phyloP scores from a whole-genome alignment of 2,888 invertebrate species.

The Heliconius hortense region DNA sequence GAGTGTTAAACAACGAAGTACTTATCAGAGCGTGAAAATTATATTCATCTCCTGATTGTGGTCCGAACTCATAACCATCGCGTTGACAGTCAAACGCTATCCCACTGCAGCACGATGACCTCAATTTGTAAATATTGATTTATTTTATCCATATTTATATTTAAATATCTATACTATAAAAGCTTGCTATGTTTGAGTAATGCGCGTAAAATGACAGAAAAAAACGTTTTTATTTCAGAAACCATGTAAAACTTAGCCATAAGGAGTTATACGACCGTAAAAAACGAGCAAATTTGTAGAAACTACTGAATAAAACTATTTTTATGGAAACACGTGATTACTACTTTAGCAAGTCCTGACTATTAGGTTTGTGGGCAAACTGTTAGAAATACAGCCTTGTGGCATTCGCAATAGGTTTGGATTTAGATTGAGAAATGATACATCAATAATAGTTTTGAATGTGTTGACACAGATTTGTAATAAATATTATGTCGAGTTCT shows the following conservation, averaged over 20 bases:
- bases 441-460: slow-evolving; percentile 24
- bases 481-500: slow-evolving; percentile 18
- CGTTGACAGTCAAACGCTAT: no score
- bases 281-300: slow-evolving; percentile 45
- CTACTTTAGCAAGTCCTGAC: slow-evolving; percentile 50
- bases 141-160: neutral
- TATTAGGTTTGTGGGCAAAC: slow-evolving; percentile 48
- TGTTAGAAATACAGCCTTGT: slow-evolving; percentile 11
- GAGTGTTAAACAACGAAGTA: no score
- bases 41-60: no score
- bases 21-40: no score
- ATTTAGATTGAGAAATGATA: neutral
- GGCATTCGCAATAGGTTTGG: neutral
- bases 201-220: neutral
- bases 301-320: slow-evolving; percentile 48
- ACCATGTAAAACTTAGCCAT: slow-evolving; percentile 24
- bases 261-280: slow-evolving; percentile 37
- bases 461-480: slow-evolving; percentile 25
- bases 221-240: neutral
- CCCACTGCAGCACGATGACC: no score
- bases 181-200: neutral
- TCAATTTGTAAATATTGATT: neutral
- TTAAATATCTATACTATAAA: neutral
- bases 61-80: no score
- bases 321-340: slow-evolving; percentile 52